Base-by-base conservation (phyloP, 2,888 invertebrate species). In the Torymus tubicola region DNA sequence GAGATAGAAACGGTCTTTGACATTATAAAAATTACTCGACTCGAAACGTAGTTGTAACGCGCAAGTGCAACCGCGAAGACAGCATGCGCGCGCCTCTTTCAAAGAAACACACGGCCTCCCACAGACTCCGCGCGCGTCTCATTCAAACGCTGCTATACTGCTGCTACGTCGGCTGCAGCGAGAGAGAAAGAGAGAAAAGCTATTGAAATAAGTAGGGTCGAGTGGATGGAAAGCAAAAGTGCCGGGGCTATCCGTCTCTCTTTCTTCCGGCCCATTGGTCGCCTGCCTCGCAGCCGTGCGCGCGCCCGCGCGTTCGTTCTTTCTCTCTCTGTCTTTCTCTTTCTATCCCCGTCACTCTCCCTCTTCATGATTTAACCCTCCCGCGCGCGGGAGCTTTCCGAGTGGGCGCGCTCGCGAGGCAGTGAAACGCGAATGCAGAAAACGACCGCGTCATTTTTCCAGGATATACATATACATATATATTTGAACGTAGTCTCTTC, bases 161-260 rank as follows among this genome's bases (percentile, higher is more conserved):
- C 31, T 31, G 31, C 31, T 31, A 31, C 31, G 31, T 31, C 31
- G 31, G 31, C 31, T 31, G 31, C 31, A 31, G 31, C 31, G 31
- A 31, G 31, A 31, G 31, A 31, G 31, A 31, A 85, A 87, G 86
- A 87, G 87, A 87, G 31, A 87, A 80, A 82, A 87, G 87, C 88
- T 87, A 89, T 89, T 88, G 88, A 88, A 87, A 89, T 88, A 89
- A 90, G 89, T 88, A 89, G 88, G 88, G 87, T 89, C 87, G 88
- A 89, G 88, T 87, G 86, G 86, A 86, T 86, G 85, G 84, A 83
- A 80, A 82, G 79, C 83, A 83, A 81, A 82, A 83, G 80, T 84
- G 73, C 21, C 14, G 2, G 10, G 63, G 69, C 72, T 82, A 80
- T 80, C 42, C 77, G 67, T 84, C 82, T 84, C 83, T 84, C 78